These are phyloP conservation scores for Ophiodon elongatus DNA, from an alignment of 2,113 vertebrate species.

Conservation along the genomic window DNA sequence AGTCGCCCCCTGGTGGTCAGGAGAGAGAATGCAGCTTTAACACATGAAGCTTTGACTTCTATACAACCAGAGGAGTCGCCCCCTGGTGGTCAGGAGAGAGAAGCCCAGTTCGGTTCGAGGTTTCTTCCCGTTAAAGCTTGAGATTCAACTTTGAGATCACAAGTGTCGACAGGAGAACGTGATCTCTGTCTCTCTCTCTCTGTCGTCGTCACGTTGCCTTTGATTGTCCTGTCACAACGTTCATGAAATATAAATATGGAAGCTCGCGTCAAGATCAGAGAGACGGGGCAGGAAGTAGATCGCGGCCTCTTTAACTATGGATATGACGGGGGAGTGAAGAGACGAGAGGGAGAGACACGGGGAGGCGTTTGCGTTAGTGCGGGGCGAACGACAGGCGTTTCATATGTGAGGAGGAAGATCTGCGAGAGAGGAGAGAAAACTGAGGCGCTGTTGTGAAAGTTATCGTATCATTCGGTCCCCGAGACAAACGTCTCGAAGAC, in stretches of 20 bases:
- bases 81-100: neutral
- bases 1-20: too few species aligned
- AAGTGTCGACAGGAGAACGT: neutral
- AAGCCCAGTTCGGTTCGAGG: neutral
- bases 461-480: constrained; percentile 5
- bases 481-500: constrained; percentile 10
- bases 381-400: neutral
- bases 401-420: neutral
- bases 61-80: too few species aligned
- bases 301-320: constrained; percentile 30
- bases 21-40: too few species aligned
- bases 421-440: neutral
- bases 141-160: neutral
- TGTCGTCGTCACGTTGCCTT: constrained; percentile 13
- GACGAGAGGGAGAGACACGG: neutral
- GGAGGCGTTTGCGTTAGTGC: neutral
- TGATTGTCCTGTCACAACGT: constrained; percentile 18
- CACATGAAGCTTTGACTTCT: too few species aligned
- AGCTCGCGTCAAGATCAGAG: constrained; percentile 17
- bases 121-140: neutral
- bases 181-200: neutral
- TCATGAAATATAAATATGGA: constrained; percentile 51
- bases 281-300: constrained; percentile 26
- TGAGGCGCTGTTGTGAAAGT: neutral
- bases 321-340: constrained; percentile 5